A percentile compares a stretch with the other conserved stretches of the same genome.
Evolutionary conservation across 2,113 vertebrate genomes (phyloP).

Genomic region (Corynorhinus townsendii): DNA sequence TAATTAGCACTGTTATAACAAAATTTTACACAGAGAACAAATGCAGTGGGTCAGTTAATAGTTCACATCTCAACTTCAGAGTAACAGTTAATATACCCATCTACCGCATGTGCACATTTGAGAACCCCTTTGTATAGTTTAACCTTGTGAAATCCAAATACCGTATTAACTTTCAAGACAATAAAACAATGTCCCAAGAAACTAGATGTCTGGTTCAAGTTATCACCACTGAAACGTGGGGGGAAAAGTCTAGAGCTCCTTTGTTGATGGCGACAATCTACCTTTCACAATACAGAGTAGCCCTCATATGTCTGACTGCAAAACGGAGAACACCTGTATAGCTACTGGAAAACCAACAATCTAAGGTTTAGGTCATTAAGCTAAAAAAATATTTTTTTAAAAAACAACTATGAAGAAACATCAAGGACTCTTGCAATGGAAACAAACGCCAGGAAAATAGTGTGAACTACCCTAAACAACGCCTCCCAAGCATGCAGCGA

Average conservation of each 20-base stretch:
- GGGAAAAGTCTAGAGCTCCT: background rate
- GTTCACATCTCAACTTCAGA: slow-evolving; percentile 37
- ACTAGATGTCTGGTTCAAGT: slow-evolving; percentile 42
- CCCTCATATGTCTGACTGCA: background rate
- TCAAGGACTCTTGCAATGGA: slow-evolving; percentile 58
- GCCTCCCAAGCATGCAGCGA: slow-evolving; percentile 62
- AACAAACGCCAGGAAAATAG: slow-evolving; percentile 62
- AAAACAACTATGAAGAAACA: slow-evolving; percentile 44
- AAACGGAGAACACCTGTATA: background rate
- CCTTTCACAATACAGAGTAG: background rate
- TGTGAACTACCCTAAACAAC: slow-evolving; percentile 61
- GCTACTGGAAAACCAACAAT: background rate
- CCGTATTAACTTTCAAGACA: background rate
- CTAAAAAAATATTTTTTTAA: slow-evolving; percentile 39
- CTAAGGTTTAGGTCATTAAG: slow-evolving; percentile 49
- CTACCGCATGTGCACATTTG: background rate
- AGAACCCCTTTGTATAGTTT: background rate
- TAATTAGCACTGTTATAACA: slow-evolving; percentile 61
- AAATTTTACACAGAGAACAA: slow-evolving; percentile 45
- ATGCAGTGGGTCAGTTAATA: slow-evolving; percentile 51
- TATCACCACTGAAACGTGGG: background rate
- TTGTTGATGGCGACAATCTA: background rate
- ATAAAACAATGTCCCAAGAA: background rate
- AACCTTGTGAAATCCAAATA: background rate
- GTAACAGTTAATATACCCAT: slow-evolving; percentile 21